Evolutionary conservation across 2,797 vertebrate genomes (phyloP).

Genomic region (Gallirallus australis): DNA sequence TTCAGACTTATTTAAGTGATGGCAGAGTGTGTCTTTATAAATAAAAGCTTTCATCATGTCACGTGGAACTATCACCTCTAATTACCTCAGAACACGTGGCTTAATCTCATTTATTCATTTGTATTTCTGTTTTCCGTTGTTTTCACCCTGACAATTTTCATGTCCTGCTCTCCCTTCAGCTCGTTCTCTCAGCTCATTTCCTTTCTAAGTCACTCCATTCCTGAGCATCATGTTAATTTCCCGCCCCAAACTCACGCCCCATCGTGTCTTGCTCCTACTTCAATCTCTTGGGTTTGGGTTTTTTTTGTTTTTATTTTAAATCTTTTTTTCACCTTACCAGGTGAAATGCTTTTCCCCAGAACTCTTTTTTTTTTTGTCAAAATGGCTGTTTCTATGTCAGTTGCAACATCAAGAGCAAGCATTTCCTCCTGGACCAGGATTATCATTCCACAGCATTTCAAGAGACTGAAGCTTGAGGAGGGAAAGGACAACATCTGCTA

Average conservation of each 20-base stretch:
- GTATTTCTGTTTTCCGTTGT: background rate
- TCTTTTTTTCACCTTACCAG: background rate
- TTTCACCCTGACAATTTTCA: background rate
- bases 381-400: background rate
- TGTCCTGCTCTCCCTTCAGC: background rate
- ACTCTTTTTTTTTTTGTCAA: background rate
- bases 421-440: background rate
- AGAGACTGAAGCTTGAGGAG: background rate
- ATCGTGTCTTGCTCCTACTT: background rate
- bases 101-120: background rate
- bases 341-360: background rate
- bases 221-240: background rate
- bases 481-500: background rate
- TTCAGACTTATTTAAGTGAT: constrained; percentile 21
- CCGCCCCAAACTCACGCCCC: background rate
- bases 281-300: background rate
- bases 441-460: background rate
- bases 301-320: background rate
- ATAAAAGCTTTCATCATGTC: constrained; percentile 27
- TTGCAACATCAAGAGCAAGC: background rate
- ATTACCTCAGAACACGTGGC: background rate
- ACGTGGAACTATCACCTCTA: background rate
- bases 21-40: background rate
- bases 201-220: background rate
- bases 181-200: background rate